Base-by-base conservation (phyloP, 1,140 invertebrate species). In the Ericerus pela region DNA sequence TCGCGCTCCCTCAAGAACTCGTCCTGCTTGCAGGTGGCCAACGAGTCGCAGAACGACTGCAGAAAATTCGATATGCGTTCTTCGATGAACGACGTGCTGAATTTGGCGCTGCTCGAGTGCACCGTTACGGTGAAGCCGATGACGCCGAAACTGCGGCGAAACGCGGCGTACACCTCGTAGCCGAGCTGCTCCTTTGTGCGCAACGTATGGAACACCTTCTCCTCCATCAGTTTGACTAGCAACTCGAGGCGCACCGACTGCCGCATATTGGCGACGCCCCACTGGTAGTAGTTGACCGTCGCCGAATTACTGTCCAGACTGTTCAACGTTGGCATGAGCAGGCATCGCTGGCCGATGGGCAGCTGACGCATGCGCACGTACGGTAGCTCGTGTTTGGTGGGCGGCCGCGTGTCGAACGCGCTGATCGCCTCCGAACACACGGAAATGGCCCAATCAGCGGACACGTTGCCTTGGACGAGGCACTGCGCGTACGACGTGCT, bases 161-260 rank as follows among this genome's bases (percentile, higher is more conserved):
- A 64, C n/a, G 73, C 70, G 62, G 78, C 80, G 59, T 70, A 80
- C 3, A 93, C 85, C 62, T 79, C 73, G 65, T 94, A 94, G 0
- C 91, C 90, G 6, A 96, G 71, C 67, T 95, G 90, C 68, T 95
- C 88, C 68, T 88, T 81, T 0, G 89, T 94, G 57, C 92, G 74
- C 5, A 96, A 70, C 22, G 78, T 76, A 70, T 93, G 81, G 69
- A 94, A 96, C 36, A 90, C 73, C 0, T 88, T 88, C 69, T 95
- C 91, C 65, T 87, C 80, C 70, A 87, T 83, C 37, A 85, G 68
- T 73, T 82, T 75, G 76, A 80, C 78, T 52, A 94, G 66, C 8
- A 93, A 67, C 67, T 93, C 85, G 0, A 91, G 70, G 0, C 88
- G 74, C 59, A 82, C 82, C 43, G 77, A 77, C 26, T 78, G 72